Percentiles rank a stretch among this genome's conserved stretches.
Conservation (phyloP, 2,113 vertebrate species). For the Menura novaehollandiae region DNA sequence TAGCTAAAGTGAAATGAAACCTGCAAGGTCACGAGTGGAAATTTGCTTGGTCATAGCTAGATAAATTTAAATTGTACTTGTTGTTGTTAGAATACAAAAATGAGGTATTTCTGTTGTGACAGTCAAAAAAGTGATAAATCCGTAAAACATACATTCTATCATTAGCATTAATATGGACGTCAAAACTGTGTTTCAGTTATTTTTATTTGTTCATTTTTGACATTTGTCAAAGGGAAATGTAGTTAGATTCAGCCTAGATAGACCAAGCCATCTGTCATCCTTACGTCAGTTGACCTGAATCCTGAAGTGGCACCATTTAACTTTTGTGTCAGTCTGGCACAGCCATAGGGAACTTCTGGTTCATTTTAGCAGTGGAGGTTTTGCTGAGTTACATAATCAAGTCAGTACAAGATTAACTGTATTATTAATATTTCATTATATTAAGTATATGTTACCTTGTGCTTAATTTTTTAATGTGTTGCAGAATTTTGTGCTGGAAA, state of each 20-base stretch:
- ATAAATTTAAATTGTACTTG: not conserved
- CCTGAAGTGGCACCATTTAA: not conserved
- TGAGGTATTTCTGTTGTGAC: not conserved
- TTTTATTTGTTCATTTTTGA: not conserved
- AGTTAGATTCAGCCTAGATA: not conserved
- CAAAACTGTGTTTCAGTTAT: not conserved
- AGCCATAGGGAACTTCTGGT: not conserved
- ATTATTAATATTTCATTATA: not conserved
- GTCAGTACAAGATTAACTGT: not conserved
- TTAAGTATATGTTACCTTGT: not conserved
- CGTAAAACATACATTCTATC: not conserved
- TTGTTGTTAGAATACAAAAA: not conserved
- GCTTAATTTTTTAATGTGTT: not conserved
- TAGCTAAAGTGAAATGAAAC: not conserved
- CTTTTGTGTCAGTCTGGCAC: not conserved
- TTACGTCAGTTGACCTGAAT: not conserved
- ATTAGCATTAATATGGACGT: not conserved
- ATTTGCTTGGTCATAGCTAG: not conserved
- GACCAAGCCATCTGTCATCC: not conserved
- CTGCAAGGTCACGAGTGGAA: not conserved
- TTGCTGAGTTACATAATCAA: not conserved
- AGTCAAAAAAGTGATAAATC: not conserved
- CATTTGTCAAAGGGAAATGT: not conserved
- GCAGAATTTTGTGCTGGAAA: not conserved
- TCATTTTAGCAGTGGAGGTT: not conserved